Percentiles rank a stretch among this genome's conserved stretches.
Evolutionary conservation across 2,113 vertebrate genomes (phyloP).

Genomic region (Heliornis fulica): DNA sequence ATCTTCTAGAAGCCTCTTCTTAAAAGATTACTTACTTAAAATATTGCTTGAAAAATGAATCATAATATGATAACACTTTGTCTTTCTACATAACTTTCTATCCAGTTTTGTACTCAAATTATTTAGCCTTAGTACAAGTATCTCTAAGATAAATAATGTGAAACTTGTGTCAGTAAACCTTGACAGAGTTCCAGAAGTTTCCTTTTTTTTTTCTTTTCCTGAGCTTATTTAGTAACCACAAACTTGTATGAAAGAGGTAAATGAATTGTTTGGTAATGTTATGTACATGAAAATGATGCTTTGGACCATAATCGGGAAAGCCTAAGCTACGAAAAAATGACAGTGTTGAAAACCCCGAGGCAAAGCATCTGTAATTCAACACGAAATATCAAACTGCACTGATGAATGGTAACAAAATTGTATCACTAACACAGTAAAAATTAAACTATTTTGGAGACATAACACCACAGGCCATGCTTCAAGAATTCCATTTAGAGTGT

Average conservation of each 20-base stretch:
- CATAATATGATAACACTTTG: not conserved
- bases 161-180: not conserved
- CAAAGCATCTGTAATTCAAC: not conserved
- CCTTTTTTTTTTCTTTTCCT: not conserved
- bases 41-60: not conserved
- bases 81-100: not conserved
- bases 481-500: not conserved
- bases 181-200: not conserved
- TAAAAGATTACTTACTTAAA: not conserved
- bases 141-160: not conserved
- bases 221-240: not conserved
- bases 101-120: not conserved
- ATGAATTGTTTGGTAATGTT: not conserved
- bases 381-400: not conserved
- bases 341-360: not conserved
- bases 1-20: not conserved
- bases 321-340: not conserved
- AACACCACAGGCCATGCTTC: not conserved
- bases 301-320: not conserved
- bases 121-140: not conserved
- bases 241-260: not conserved
- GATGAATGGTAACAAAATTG: not conserved
- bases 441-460: not conserved
- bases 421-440: not conserved
- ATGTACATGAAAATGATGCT: not conserved